A percentile compares a stretch with the other conserved stretches of the same genome.
Conservation (phyloP, 2,113 vertebrate species). For the Calidris pygmaea region DNA sequence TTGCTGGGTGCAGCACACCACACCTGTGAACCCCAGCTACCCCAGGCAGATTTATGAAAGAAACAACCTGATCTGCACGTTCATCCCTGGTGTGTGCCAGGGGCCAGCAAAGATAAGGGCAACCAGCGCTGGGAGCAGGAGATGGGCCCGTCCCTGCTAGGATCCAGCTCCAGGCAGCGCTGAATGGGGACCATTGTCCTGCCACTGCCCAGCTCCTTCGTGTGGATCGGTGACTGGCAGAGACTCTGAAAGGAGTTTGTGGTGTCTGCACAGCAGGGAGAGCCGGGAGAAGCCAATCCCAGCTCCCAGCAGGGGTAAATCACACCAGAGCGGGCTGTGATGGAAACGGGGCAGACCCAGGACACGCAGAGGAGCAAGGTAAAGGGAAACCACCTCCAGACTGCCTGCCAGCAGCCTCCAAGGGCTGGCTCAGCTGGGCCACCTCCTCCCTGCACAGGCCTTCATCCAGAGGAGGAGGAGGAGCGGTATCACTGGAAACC, state of each 20-base stretch:
- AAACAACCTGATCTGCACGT: background rate
- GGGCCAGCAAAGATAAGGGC: background rate
- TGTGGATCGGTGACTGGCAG: background rate
- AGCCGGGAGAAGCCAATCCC: background rate
- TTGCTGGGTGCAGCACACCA: background rate
- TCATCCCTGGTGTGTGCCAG: background rate
- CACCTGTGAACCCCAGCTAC: rapidly evolving
- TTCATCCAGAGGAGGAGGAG: background rate
- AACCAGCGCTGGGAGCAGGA: background rate
- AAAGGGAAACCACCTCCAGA: background rate
- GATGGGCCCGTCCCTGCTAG: background rate
- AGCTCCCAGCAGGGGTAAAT: background rate
- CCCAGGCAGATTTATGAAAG: background rate
- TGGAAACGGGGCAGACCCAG: background rate
- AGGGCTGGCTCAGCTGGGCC: background rate
- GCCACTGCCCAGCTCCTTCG: background rate
- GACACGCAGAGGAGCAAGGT: background rate
- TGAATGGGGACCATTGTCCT: conserved; percentile 43
- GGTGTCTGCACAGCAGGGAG: rapidly evolving
- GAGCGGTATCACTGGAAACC: rapidly evolving
- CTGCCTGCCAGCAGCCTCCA: background rate
- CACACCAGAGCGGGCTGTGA: background rate
- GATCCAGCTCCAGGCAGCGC: background rate
- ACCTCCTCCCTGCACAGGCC: background rate
- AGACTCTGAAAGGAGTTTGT: background rate